A percentile compares a stretch with the other conserved stretches of the same genome.
These are phyloP conservation scores for Phataginus tricuspis DNA, from an alignment of 2,797 vertebrate genomes.

Conservation along the genomic window DNA sequence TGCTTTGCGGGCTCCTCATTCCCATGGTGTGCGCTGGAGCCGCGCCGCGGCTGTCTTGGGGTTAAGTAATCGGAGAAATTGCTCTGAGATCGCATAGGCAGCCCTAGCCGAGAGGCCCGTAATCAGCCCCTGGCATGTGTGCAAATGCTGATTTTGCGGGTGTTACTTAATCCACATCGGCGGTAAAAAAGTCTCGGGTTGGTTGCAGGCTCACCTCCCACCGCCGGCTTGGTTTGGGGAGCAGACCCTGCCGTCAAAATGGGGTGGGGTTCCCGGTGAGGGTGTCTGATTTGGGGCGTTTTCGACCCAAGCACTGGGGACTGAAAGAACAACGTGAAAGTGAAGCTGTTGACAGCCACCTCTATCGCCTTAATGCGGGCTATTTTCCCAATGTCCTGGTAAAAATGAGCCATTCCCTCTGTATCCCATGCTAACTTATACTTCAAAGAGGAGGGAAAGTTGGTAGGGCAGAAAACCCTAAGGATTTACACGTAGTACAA, in stretches of 20 bases:
- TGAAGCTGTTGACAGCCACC: neutral
- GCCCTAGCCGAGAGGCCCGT: conserved; percentile 80
- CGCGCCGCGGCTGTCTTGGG: neutral
- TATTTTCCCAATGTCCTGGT: neutral
- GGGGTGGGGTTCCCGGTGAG: neutral
- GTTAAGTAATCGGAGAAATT: conserved; percentile 88
- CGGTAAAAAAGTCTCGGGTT: conserved; percentile 62
- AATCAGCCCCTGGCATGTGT: conserved; percentile 81
- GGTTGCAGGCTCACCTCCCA: conserved; percentile 77
- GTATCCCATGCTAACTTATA: neutral
- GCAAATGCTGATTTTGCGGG: conserved; percentile 82
- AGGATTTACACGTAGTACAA: neutral
- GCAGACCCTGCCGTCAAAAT: neutral
- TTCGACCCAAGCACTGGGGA: neutral
- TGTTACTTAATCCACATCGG: conserved; percentile 80
- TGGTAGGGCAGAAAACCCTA: neutral
- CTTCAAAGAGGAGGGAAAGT: neutral
- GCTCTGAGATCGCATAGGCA: conserved; percentile 83
- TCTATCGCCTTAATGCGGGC: neutral
- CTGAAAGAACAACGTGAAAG: neutral
- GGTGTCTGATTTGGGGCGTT: neutral
- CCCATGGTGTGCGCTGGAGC: conserved; percentile 39
- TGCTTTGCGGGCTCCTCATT: conserved; percentile 76
- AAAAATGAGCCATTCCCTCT: neutral
- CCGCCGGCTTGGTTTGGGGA: neutral